Percentiles rank a stretch among this genome's conserved stretches.
Conservation (phyloP, 2,113 vertebrate species). For the Rhombomys opimus region DNA sequence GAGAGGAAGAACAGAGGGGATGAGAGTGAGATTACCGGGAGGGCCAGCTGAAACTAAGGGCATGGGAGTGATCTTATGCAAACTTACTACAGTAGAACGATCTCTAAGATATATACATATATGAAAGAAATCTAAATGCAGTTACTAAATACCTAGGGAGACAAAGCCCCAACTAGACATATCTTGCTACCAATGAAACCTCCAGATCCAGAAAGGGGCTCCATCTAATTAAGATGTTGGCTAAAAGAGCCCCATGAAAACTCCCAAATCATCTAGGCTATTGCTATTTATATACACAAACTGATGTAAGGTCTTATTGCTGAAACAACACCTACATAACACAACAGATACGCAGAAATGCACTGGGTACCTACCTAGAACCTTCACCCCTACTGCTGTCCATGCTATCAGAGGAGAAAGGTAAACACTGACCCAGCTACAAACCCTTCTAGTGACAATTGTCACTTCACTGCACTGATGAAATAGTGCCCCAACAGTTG, state of each 20-base stretch:
- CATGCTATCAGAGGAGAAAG: neutral
- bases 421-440: neutral
- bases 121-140: too few relatives aligned
- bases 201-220: too few relatives aligned
- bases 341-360: neutral
- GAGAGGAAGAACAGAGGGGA: neutral
- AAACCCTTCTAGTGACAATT: too few relatives aligned
- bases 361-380: neutral
- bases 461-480: too few relatives aligned
- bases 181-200: too few relatives aligned
- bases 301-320: neutral
- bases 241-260: neutral
- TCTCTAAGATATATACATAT: too few relatives aligned
- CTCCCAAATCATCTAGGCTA: neutral
- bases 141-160: too few relatives aligned
- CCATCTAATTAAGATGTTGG: neutral
- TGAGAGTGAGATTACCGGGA: neutral
- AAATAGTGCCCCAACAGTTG: too few relatives aligned
- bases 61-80: too few relatives aligned
- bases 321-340: neutral
- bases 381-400: neutral
- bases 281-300: neutral
- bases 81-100: too few relatives aligned
- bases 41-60: too few relatives aligned
- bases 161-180: too few relatives aligned